Evolutionary conservation across 2,113 vertebrate species (phyloP), one percentile per base, ranked within the genome.

Genomic region (Nematolebias whitei): DNA sequence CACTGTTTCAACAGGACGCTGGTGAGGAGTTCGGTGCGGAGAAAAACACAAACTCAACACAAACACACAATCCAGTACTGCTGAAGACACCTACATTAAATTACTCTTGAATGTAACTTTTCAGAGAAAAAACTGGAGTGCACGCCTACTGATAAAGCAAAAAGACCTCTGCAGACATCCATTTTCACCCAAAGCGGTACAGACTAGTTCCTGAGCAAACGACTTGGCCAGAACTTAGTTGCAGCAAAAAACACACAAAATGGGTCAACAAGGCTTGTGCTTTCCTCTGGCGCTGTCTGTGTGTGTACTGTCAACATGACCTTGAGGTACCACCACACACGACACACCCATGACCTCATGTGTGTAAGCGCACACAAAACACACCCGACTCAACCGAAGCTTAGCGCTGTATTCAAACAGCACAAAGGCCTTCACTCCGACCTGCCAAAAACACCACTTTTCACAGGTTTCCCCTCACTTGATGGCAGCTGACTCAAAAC

Each of bases 271-370:
- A 78, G 73, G 32, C 74, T 80, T 82, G 75, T 48, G 85, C 82
- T 85, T 78, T 85, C 48, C 79, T 82, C 63, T 87, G 86, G 76
- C 73, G 75, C 86, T 82, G 74, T 78, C 72, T 79, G 55, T 83
- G 85, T 85, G 74, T 88, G 85, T 64, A 85, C 83, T 80, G 82
- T 89, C 84, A 92, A 87, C 86, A 88, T 81, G 73, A 88, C 87
- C 81, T 89, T 84, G 84, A 88, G 58, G 71, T 77, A 88, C 40
- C 23, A 2, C 74, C 38, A 72, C 22, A 78, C 50, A 85, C 63
- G 68, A 72, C 81, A 90, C 80, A 80, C 85, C 77, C 84, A 83
- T 78, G 71, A 81, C 60, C 70, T 85, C 74, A 84, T 79, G 57
- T 51, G 62, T 79, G 23, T 47, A 52, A 39, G 76, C 39, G 40